These are phyloP conservation scores for Drosophila prostipennis DNA, from an alignment of 2,888 invertebrate species.

Conservation along the genomic window DNA sequence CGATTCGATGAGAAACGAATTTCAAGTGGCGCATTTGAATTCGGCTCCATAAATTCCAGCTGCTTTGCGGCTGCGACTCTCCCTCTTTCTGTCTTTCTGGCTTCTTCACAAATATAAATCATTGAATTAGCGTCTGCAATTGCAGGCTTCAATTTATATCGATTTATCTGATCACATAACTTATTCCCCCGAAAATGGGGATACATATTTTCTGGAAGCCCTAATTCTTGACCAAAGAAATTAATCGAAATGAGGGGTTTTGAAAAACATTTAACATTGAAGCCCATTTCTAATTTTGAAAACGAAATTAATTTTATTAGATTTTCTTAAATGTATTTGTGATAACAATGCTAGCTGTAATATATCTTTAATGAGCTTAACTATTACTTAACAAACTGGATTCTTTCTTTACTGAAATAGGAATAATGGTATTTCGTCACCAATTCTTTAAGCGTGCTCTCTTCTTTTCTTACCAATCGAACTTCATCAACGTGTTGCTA, in stretches of 20 bases:
- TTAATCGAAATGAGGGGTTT: no score
- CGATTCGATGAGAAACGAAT: constrained; percentile 44
- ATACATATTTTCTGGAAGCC: constrained; percentile 6
- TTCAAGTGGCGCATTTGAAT: constrained; percentile 52
- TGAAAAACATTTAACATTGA: neutral
- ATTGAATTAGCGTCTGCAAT: constrained; percentile 53
- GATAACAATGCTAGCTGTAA: no score
- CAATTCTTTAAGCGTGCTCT: no score
- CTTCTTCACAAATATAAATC: constrained; percentile 64
- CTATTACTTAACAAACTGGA: no score
- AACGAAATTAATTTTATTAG: no score
- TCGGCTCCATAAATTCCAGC: constrained; percentile 53
- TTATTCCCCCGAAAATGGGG: constrained; percentile 44
- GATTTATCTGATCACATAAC: constrained; percentile 67
- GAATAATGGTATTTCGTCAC: no score
- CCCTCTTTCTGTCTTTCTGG: constrained; percentile 8
- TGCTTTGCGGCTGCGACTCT: neutral
- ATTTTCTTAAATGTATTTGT: no score
- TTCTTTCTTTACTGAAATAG: no score
- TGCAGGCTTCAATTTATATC: constrained; percentile 67
- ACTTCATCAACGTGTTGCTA: constrained; percentile 57
- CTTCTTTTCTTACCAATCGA: neutral
- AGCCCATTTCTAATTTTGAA: neutral
- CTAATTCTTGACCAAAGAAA: neutral
- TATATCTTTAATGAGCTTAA: no score